Conservation (phyloP, 2,113 vertebrate species). For the Pipra filicauda region DNA sequence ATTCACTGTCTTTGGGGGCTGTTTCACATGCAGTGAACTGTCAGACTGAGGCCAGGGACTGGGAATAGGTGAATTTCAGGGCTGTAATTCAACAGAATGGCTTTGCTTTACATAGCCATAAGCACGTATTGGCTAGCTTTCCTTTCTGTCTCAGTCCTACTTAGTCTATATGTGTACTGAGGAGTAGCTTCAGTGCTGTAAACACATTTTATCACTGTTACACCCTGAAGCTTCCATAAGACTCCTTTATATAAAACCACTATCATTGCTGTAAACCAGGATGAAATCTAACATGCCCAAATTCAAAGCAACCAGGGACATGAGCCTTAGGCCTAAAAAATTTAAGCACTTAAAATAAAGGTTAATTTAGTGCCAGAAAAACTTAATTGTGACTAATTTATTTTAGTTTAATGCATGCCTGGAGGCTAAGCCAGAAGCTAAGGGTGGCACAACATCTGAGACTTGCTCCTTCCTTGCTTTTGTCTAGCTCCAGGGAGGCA, state of each 20-base stretch:
- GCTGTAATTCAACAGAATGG: not conserved
- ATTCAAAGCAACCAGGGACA: not conserved
- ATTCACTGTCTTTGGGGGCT: not conserved
- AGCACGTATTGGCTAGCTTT: not conserved
- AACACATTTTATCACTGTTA: not conserved
- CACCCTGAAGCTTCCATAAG: not conserved
- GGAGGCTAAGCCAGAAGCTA: not conserved
- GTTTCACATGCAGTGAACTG: not conserved
- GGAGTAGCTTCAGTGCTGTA: not conserved
- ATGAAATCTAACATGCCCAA: not conserved
- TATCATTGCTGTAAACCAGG: not conserved
- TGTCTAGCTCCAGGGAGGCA: not conserved
- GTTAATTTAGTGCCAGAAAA: slow-evolving; percentile 6
- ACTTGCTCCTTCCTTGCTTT: not conserved
- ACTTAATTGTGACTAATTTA: not conserved
- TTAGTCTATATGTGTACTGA: not conserved
- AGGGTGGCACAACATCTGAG: not conserved
- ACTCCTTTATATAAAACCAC: not conserved
- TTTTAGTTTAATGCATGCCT: not conserved
- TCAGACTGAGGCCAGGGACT: not conserved
- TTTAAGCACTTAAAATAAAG: slow-evolving; percentile 5
- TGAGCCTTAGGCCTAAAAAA: not conserved
- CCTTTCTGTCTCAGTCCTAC: not conserved
- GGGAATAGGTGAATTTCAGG: not conserved
- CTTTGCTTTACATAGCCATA: not conserved